Base-by-base conservation (phyloP, 1,140 invertebrate genomes). In the Spodoptera frugiperda region DNA sequence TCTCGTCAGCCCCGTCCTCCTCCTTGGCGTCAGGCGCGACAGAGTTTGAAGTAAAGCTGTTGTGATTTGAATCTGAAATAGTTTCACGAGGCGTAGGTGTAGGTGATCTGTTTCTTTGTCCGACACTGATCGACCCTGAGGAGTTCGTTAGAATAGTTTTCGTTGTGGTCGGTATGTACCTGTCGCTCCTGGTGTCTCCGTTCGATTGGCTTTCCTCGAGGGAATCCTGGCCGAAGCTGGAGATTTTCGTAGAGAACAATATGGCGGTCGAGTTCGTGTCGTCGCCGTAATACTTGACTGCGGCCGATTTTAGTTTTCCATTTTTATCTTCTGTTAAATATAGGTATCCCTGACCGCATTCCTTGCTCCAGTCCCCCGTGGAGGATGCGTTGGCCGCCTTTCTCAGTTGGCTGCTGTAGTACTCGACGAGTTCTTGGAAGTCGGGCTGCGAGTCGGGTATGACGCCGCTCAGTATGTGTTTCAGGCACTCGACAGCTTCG, bases 401-500 rank as follows among this genome's bases (percentile, higher is more conserved):
- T 44, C 86, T 85, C 17, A 94, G 86, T 68, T 89, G 88, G 54
- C 55, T 76, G 70, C 91, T 87, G 84, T 94, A 95, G 81, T 89
- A 89, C 68, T 90, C 90, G 65, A 89, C 86, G 65, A 94, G 82
- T 57, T 88, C 89, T 77, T 89, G 79, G 67, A 94, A 90, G 68
- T 91, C 85, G 12, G 92, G 89, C 15, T 94, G 86, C 10, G 82
- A 82, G 25, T 87, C 83, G 19, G 91, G 93, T 19, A 94, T 30
- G 11, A 95, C 80, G 68, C 95, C 94, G 73, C 95, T 91, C 25
- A 94, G 83, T 48, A 96, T 93, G 82, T 95, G 95, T 79, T 92
- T 91, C 54, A 95, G 87, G 78, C 95, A 96, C 48, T 95, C 94
- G 14, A 96, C 86, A 14, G 97, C 94, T 88, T 97, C 97, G 74